Percentiles rank a stretch among this genome's conserved stretches.
Conservation (phyloP, 2,797 vertebrate species). For the Cirrhinus molitorella region DNA sequence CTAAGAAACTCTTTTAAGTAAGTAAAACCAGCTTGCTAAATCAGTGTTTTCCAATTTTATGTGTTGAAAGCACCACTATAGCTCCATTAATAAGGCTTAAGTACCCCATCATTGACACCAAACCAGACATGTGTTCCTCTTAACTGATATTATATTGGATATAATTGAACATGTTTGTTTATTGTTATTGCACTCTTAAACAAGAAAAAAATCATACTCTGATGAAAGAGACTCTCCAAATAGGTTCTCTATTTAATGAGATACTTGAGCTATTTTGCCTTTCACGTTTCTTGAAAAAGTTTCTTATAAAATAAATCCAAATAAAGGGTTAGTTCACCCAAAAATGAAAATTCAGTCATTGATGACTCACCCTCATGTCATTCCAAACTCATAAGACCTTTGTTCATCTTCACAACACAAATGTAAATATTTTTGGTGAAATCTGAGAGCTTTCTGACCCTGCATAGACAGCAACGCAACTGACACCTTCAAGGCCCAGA, state of each 20-base stretch:
- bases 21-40: background rate
- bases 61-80: background rate
- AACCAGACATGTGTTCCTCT: background rate
- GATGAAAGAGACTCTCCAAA: background rate
- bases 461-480: no score
- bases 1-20: background rate
- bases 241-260: background rate
- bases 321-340: no score
- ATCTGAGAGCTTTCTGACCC: no score
- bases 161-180: background rate
- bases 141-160: background rate
- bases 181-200: background rate
- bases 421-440: no score
- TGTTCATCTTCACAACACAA: no score
- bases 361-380: no score
- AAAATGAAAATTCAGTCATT: no score
- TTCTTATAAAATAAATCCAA: background rate
- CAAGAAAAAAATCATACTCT: background rate
- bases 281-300: background rate
- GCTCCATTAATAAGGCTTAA: background rate
- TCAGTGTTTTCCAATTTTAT: background rate
- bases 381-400: no score
- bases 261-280: background rate
- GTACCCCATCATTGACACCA: background rate
- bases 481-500: no score